A percentile compares a stretch with the other conserved stretches of the same genome.
These are phyloP conservation scores for Colossoma macropomum DNA, from an alignment of 2,113 vertebrate genomes.

Conservation along the genomic window DNA sequence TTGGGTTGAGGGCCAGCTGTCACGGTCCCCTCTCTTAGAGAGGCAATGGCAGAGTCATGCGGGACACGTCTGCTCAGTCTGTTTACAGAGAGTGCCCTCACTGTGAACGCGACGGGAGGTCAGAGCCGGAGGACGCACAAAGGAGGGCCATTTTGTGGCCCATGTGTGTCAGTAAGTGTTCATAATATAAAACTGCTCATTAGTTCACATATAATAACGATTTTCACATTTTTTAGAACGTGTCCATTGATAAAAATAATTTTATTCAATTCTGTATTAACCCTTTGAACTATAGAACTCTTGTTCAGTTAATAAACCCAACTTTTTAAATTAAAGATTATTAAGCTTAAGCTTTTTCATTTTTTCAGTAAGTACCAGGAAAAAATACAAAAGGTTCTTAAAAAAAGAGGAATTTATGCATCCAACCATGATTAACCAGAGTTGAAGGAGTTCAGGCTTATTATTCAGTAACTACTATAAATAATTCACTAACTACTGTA, in stretches of 20 bases:
- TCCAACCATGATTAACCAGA: too few species aligned
- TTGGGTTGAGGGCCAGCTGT: slow-evolving; percentile 74
- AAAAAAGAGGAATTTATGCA: too few species aligned
- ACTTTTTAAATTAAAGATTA: too few species aligned
- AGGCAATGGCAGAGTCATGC: slow-evolving; percentile 65
- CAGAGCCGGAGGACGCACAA: slow-evolving; percentile 17
- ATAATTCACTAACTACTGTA: too few species aligned
- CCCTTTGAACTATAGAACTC: too few species aligned
- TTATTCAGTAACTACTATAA: too few species aligned
- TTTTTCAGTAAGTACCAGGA: too few species aligned
- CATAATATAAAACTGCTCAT: background rate
- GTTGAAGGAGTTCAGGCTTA: too few species aligned
- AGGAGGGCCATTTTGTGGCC: slow-evolving; percentile 11
- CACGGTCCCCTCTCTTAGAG: slow-evolving; percentile 60
- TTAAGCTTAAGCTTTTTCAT: too few species aligned
- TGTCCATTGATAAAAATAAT: background rate
- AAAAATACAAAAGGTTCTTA: too few species aligned
- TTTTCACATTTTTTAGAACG: background rate
- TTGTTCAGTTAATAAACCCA: too few species aligned
- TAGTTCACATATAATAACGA: background rate
- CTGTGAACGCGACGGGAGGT: slow-evolving; percentile 59
- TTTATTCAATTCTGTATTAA: too few species aligned
- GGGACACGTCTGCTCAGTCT: slow-evolving; percentile 64
- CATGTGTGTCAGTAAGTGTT: background rate
- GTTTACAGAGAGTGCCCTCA: slow-evolving; percentile 61